These are phyloP conservation scores for Athene cunicularia DNA, from an alignment of 2,113 vertebrate genomes.

Conservation along the genomic window DNA sequence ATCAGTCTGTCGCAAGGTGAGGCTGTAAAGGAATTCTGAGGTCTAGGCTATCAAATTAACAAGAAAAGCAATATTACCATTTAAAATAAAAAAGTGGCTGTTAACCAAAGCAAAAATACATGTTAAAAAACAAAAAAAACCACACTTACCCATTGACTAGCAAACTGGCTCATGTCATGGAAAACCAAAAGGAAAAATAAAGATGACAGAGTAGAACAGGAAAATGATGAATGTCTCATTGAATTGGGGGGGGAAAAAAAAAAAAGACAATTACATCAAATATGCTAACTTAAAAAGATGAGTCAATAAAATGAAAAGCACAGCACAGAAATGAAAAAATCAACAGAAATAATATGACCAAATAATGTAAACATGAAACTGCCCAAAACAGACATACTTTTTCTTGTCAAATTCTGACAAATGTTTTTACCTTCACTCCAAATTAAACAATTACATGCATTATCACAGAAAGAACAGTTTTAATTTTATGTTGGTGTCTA, in stretches of 20 bases:
- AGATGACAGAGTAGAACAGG: slow-evolving; percentile 64
- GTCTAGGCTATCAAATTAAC: not conserved
- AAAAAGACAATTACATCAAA: slow-evolving; percentile 33
- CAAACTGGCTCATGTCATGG: slow-evolving; percentile 81
- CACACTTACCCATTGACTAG: slow-evolving; percentile 95
- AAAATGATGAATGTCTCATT: slow-evolving; percentile 70
- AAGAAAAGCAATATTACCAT: not conserved
- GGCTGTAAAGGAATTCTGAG: not conserved
- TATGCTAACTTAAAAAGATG: slow-evolving; percentile 31
- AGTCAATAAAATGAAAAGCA: not conserved
- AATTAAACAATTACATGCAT: not conserved
- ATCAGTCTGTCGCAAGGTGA: not conserved
- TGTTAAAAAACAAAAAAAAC: slow-evolving; percentile 14
- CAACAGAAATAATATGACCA: not conserved
- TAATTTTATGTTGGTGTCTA: not conserved
- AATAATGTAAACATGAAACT: not conserved
- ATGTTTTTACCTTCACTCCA: not conserved
- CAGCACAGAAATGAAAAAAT: not conserved
- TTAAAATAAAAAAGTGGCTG: not conserved
- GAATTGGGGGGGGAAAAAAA: slow-evolving; percentile 27
- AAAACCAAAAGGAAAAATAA: slow-evolving; percentile 72
- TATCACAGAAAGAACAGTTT: not conserved
- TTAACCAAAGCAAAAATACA: not conserved
- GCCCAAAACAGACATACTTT: not conserved
- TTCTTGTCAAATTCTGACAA: not conserved